Base-by-base conservation (phyloP, 2,888 invertebrate species). In the Noctuana brunneofusca region DNA sequence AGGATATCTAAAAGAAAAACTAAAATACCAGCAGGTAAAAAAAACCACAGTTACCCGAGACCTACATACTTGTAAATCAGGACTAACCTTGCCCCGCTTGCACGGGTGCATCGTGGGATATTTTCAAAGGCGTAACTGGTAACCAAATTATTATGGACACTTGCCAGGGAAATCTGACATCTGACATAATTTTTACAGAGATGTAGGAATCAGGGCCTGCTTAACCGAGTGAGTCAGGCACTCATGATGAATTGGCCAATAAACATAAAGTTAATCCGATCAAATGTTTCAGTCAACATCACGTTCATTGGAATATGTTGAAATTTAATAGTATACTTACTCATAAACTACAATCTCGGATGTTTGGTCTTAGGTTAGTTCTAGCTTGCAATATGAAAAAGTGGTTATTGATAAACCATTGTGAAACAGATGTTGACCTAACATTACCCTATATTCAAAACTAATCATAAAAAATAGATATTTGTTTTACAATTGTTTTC, bases 121-220 rank as follows among this genome's bases (percentile, higher is more conserved):
- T 83, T 82, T 79, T 80, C 78, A 83, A 85, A 84, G 79, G 82
- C 75, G 76, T 81, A 81, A 82, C 81, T 72, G 79, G 76, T 77
- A 71, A 78, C 86, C 83, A 84, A 84, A 87, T 85, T 81, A 81
- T 76, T 73, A 79, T 88, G 87, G 86, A 80, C 58, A 48, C 20
- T 43, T 65, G 86, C 87, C 87, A 88, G 78, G 73, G 68, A 68
- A 68, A 68, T 71, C 65, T 68, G 66, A 66, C 66, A 60, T 24
- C 60, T 48, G 60, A 54, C 60, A 60, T 54, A 35, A 54, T 60
- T 64, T 64, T 66, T 53, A 32, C 22, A 41, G 24, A 14, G 14
- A 20, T 30, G 41, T 30, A 20, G 14, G 38, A 50, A 38, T 50
- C 38, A 50, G 49, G 38, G n/a, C 55, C 12, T 46, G 46, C 20